Evolutionary conservation across 2,113 vertebrate genomes (phyloP), one percentile per base, ranked within the genome.

Genomic region (Empidonax alnorum): DNA sequence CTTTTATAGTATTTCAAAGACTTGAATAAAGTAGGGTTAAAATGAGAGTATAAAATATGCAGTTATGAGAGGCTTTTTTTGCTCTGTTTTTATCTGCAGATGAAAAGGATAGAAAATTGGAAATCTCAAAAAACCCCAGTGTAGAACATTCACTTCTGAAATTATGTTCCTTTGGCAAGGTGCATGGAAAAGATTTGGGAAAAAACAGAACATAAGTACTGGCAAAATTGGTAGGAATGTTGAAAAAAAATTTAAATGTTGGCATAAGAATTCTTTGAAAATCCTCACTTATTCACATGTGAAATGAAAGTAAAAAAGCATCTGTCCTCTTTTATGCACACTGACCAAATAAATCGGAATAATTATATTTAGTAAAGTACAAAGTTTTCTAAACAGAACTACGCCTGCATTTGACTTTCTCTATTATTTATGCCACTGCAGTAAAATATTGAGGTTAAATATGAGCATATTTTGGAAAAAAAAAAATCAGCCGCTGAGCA

Each of bases 191-290:
- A 98, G 94, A 97, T 97, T 96, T 92, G 62, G 89, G 13, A 77
- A 93, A 96, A 96, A 97, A 92, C 44, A 50, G 77, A 89, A 82
- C 76, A 90, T 91, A 94, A 97, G 95, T 81, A 92, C 92, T 98
- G 97, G 97, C 97, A 97, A 97, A 97, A 97, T 97, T 97, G 95
- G 93, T 94, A 98, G 93, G 97, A 98, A 98, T 98, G 97, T 96
- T 14, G 65, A 97, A 97, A 98, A 97, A 97, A 97, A 96, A 37
- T 95, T 96, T 78, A 96, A 98, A 90, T 97, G 95, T 97, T 98
- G 97, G 97, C 97, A 95, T 95, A 97, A 92, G 91, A 97, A 96
- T 98, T 98, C 95, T 97, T 97, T 97, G 94, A 97, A 98, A 98
- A 97, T 97, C 96, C 92, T 96, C 95, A 92, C 91, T 97, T 96